Percentiles rank a stretch among this genome's conserved stretches.
These are phyloP conservation scores for Catharus bicknelli DNA, from an alignment of 2,113 vertebrate species.

Conservation along the genomic window DNA sequence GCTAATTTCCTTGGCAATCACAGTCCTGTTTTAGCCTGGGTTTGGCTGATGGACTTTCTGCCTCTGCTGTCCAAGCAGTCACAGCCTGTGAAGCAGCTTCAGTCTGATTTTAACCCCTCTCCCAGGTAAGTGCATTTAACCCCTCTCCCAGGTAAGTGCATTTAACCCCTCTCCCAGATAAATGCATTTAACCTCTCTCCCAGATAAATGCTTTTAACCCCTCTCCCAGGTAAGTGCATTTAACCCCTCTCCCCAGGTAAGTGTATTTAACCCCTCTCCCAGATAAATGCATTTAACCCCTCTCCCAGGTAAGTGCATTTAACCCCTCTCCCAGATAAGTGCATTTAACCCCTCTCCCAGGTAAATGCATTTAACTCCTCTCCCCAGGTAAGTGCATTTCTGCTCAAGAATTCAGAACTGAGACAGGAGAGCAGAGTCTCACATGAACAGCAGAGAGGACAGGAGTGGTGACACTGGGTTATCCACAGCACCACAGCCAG, in stretches of 20 bases:
- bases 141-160: background rate
- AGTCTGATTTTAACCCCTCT: background rate
- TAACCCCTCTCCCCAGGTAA: too few relatives aligned
- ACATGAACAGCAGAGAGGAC: background rate
- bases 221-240: too few relatives aligned
- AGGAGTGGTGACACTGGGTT: background rate
- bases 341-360: too few relatives aligned
- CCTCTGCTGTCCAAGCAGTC: background rate
- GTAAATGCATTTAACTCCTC: too few relatives aligned
- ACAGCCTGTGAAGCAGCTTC: background rate
- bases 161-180: background rate
- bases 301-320: too few relatives aligned
- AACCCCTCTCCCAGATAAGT: too few relatives aligned
- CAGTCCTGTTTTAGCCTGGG: background rate
- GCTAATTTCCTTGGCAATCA: background rate
- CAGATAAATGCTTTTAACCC: too few relatives aligned
- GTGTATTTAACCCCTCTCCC: background rate
- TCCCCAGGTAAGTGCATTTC: background rate
- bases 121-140: background rate
- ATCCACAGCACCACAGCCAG: background rate
- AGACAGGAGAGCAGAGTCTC: background rate
- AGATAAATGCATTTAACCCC: background rate
- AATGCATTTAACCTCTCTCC: too few relatives aligned
- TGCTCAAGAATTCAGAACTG: background rate
- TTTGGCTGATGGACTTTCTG: background rate